These are phyloP conservation scores for Scaptomyza reducta DNA, from an alignment of 2,888 invertebrate species.

Conservation along the genomic window DNA sequence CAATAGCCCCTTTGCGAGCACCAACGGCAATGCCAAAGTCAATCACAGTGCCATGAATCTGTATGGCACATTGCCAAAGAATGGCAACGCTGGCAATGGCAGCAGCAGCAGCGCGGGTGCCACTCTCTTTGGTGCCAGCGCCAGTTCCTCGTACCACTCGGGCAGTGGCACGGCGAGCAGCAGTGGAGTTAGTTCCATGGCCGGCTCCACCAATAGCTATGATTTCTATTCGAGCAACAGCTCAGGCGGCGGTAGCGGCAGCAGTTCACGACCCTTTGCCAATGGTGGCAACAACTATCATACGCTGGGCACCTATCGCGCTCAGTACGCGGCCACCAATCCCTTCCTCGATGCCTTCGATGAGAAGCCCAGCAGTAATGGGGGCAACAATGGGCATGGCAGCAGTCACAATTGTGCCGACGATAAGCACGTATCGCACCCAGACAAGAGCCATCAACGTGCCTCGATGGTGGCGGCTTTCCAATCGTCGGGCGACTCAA, in stretches of 20 bases:
- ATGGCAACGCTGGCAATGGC: slow-evolving; percentile 56
- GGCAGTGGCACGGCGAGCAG: slow-evolving; percentile 81
- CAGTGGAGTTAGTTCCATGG: slow-evolving; percentile 83
- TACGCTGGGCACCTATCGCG: slow-evolving; percentile 84
- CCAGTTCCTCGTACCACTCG: slow-evolving; percentile 72
- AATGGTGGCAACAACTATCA: slow-evolving; percentile 83
- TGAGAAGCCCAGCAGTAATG: slow-evolving; percentile 67
- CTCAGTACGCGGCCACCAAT: slow-evolving; percentile 85
- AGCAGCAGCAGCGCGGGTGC: slow-evolving; percentile 58
- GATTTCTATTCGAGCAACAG: slow-evolving; percentile 82
- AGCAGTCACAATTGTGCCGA: slow-evolving; percentile 33
- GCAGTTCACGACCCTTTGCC: slow-evolving; percentile 74
- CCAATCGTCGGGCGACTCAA: slow-evolving; percentile 82
- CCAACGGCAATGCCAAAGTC: slow-evolving; percentile 70
- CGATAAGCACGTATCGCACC: slow-evolving; percentile 44
- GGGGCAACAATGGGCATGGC: slow-evolving; percentile 42
- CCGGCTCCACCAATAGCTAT: slow-evolving; percentile 83
- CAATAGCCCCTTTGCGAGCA: slow-evolving; percentile 73
- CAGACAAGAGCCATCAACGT: slow-evolving; percentile 70
- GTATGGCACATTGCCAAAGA: slow-evolving; percentile 84
- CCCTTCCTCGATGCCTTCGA: slow-evolving; percentile 84
- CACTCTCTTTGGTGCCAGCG: slow-evolving; percentile 55
- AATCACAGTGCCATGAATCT: slow-evolving; percentile 81
- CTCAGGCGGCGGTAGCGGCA: slow-evolving; percentile 42
- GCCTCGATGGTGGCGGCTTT: slow-evolving; percentile 80